Evolutionary conservation across 2,797 vertebrate genomes (phyloP).

Genomic region (Sebastes taczanowskii): DNA sequence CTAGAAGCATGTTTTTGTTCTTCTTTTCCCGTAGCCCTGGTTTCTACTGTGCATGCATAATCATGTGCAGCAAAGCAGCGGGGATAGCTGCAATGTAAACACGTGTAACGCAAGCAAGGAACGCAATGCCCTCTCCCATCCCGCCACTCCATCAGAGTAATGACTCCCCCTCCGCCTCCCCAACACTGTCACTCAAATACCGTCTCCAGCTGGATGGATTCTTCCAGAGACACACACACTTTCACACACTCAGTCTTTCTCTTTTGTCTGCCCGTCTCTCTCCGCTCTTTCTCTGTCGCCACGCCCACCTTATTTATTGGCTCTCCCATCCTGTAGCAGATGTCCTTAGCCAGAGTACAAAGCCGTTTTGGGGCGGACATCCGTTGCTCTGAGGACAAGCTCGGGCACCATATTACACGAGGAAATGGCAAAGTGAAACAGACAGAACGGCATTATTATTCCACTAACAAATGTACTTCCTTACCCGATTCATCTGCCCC

Average conservation of each 20-base stretch:
- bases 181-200: slow-evolving; percentile 70
- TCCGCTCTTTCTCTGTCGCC: slow-evolving; percentile 16
- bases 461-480: slow-evolving; percentile 50
- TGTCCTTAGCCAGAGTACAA: slow-evolving; percentile 50
- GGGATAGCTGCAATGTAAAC: slow-evolving; percentile 26
- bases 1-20: background rate
- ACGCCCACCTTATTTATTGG: slow-evolving; percentile 60
- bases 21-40: background rate
- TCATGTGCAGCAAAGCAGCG: slow-evolving; percentile 25
- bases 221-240: slow-evolving; percentile 33
- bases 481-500: slow-evolving; percentile 16
- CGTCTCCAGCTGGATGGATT: slow-evolving; percentile 63
- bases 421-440: slow-evolving; percentile 57
- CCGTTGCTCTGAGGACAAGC: slow-evolving; percentile 56
- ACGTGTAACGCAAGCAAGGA: slow-evolving; percentile 36
- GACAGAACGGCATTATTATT: slow-evolving; percentile 63
- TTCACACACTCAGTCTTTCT: background rate
- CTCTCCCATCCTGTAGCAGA: slow-evolving; percentile 26
- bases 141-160: slow-evolving; percentile 63
- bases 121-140: slow-evolving; percentile 49
- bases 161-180: slow-evolving; percentile 44
- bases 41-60: slow-evolving; percentile 13
- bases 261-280: background rate
- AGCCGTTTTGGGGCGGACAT: slow-evolving; percentile 37
- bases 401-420: slow-evolving; percentile 49